Evolutionary conservation across 1,140 invertebrate genomes (phyloP).

Genomic region (Drosophila mayri): DNA sequence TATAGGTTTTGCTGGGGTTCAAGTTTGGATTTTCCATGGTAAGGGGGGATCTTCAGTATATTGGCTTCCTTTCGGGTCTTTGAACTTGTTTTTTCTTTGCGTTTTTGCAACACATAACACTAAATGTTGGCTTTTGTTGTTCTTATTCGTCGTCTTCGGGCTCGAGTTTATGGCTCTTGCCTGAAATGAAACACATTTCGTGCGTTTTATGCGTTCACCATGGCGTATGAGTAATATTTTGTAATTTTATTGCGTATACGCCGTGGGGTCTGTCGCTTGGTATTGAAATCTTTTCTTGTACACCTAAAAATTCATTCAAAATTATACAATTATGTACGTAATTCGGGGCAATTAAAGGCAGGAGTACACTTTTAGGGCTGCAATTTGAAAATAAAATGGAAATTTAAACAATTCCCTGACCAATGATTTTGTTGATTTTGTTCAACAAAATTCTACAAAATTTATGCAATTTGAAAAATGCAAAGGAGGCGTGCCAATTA

Average conservation of each 20-base stretch:
- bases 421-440: neutral
- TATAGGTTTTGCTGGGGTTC: slow-evolving; percentile 8
- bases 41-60: slow-evolving; percentile 16
- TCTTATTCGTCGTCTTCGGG: slow-evolving; percentile 14
- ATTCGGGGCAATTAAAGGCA: slow-evolving; percentile 4
- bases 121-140: slow-evolving; percentile 59
- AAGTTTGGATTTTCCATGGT: neutral
- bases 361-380: neutral
- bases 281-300: slow-evolving; percentile 21
- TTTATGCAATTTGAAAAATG: slow-evolving; percentile 17
- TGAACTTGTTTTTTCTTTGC: slow-evolving; percentile 68
- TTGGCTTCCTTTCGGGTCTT: slow-evolving; percentile 56
- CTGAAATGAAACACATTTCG: slow-evolving; percentile 74
- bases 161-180: slow-evolving; percentile 55
- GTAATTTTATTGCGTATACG: slow-evolving; percentile 51
- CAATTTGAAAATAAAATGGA: neutral
- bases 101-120: slow-evolving; percentile 72
- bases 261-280: slow-evolving; percentile 4
- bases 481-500: slow-evolving; percentile 57
- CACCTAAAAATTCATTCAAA: slow-evolving; percentile 8
- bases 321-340: slow-evolving; percentile 9
- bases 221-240: slow-evolving; percentile 60
- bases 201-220: slow-evolving; percentile 47
- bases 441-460: neutral
- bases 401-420: neutral